phyloP scores from a whole-genome alignment of 2,113 vertebrate species.

The Rhea americana region DNA sequence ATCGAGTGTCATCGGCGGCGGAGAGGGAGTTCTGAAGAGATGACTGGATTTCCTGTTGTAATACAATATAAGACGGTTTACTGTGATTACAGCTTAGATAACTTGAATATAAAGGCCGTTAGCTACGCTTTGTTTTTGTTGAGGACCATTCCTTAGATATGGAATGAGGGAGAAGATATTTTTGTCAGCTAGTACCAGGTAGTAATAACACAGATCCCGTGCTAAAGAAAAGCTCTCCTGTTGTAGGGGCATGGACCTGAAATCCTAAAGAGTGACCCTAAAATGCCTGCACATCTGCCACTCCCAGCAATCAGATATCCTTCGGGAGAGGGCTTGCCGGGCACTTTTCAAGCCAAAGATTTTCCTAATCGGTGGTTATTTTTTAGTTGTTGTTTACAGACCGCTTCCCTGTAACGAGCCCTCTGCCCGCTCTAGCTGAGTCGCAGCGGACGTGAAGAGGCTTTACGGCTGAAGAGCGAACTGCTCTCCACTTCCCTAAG shows the following conservation, averaged over 20 bases:
- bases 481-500: conserved; percentile 23
- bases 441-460: not conserved
- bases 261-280: not conserved
- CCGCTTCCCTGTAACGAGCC: not conserved
- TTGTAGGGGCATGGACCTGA: accelerated
- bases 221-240: not conserved
- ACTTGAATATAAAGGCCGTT: not conserved
- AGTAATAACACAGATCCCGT: not conserved
- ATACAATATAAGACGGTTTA: conserved; percentile 32
- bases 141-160: not conserved
- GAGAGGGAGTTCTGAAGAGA: conserved; percentile 26
- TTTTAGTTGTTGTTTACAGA: conserved; percentile 52
- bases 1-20: conserved; percentile 39
- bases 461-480: conserved; percentile 20
- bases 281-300: not conserved
- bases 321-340: not conserved
- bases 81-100: not conserved
- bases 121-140: not conserved
- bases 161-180: not conserved
- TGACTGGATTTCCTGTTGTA: conserved; percentile 54
- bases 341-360: not conserved
- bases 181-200: not conserved
- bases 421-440: conserved; percentile 12
- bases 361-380: not conserved
- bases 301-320: not conserved